phyloP scores from a whole-genome alignment of 2,797 vertebrate genomes.

The Takifugu ocellatus region DNA sequence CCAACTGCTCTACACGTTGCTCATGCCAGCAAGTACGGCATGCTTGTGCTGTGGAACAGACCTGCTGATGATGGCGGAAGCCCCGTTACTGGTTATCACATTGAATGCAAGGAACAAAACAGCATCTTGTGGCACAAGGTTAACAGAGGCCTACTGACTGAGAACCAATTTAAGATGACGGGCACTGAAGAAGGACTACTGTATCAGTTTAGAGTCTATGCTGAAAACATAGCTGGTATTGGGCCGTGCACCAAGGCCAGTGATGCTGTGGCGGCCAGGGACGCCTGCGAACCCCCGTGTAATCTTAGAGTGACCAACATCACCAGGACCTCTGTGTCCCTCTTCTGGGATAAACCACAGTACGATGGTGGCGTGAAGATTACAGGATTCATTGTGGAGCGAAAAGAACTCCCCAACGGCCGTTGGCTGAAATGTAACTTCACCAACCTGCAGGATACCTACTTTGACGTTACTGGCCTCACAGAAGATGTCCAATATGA shows the following conservation, averaged over 20 bases:
- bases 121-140: conserved; percentile 94
- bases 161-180: conserved; percentile 92
- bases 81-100: conserved; percentile 87
- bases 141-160: conserved; percentile 86
- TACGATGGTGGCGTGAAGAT: conserved; percentile 91
- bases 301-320: conserved; percentile 94
- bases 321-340: conserved; percentile 91
- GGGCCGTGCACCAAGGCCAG: conserved; percentile 89
- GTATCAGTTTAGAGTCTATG: conserved; percentile 94
- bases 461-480: conserved; percentile 91
- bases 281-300: conserved; percentile 92
- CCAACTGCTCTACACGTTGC: conserved; percentile 85
- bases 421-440: conserved; percentile 98
- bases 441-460: conserved; percentile 90
- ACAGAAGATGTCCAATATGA: conserved; percentile 96
- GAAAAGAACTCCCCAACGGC: conserved; percentile 88
- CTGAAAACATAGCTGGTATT: conserved; percentile 93
- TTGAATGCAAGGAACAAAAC: conserved; percentile 93
- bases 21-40: conserved; percentile 87
- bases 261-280: conserved; percentile 90
- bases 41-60: conserved; percentile 89
- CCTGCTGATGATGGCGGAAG: conserved; percentile 93
- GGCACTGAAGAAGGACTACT: conserved; percentile 89
- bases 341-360: conserved; percentile 91
- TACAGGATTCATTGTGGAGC: conserved; percentile 93